These are phyloP conservation scores for Hylyphantes graminicola DNA, from an alignment of 1,140 invertebrate genomes.

Conservation along the genomic window DNA sequence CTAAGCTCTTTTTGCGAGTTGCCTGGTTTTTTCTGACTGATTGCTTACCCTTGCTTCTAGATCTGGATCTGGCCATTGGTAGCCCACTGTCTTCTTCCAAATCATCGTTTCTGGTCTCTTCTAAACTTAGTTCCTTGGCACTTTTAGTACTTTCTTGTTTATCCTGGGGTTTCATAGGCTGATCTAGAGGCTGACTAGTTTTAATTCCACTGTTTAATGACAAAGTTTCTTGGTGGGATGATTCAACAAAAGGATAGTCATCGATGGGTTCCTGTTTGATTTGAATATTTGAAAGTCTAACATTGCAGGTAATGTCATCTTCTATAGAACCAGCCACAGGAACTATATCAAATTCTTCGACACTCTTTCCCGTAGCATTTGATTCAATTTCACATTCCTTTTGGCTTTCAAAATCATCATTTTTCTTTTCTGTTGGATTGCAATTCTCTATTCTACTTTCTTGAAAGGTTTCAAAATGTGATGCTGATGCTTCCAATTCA, in stretches of 20 bases:
- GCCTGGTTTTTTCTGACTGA: slow-evolving; percentile 17
- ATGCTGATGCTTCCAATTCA: not conserved
- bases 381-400: slow-evolving; percentile 28
- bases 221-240: slow-evolving; percentile 5
- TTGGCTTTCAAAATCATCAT: slow-evolving; percentile 5
- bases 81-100: too few species aligned
- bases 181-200: not conserved
- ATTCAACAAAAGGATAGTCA: slow-evolving; percentile 28
- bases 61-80: too few species aligned
- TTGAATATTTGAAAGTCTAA: too few species aligned
- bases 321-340: too few species aligned
- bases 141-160: slow-evolving; percentile 24
- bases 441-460: not conserved
- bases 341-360: not conserved
- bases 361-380: slow-evolving; percentile 46
- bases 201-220: slow-evolving; percentile 16
- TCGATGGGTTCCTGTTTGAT: slow-evolving; percentile 22
- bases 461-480: not conserved
- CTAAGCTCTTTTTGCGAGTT: too few species aligned
- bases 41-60: not conserved
- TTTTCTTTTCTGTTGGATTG: not conserved
- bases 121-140: too few species aligned
- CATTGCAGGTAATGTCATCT: too few species aligned
- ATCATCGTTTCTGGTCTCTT: slow-evolving; percentile 22
- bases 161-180: slow-evolving; percentile 16